Percentiles rank a stretch among this genome's conserved stretches.
phyloP scores from a whole-genome alignment of 2,888 invertebrate species.

The Caenorhabditis imperialis region DNA sequence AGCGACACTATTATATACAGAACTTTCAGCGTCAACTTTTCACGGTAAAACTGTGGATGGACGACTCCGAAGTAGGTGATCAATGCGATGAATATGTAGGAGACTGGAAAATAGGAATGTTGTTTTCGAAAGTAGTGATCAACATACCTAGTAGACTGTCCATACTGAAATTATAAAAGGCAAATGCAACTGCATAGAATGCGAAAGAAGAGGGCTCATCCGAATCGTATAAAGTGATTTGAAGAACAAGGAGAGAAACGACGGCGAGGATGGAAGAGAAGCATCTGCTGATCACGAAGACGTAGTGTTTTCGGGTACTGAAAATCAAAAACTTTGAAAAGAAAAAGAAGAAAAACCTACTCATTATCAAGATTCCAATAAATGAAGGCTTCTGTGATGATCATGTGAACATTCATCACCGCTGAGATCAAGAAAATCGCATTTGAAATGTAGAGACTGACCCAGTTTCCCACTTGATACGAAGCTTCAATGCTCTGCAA shows the following conservation, averaged over 20 bases:
- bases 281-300: constrained; percentile 27
- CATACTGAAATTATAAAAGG: constrained; percentile 33
- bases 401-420: constrained; percentile 11
- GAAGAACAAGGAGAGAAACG: constrained; percentile 4
- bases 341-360: constrained; percentile 4
- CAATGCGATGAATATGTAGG: constrained; percentile 25
- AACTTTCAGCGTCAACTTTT: constrained; percentile 1
- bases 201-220: not conserved
- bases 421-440: constrained; percentile 6
- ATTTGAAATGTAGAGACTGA: constrained; percentile 13
- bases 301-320: constrained; percentile 34
- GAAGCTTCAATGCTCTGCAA: too few species aligned
- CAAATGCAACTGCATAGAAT: constrained; percentile 24
- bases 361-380: constrained; percentile 11
- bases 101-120: constrained; percentile 5
- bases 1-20: not conserved
- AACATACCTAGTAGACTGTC: constrained; percentile 21
- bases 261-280: constrained; percentile 18
- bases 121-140: not conserved
- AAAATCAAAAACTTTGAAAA: not conserved
- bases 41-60: constrained; percentile 14
- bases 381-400: constrained; percentile 5
- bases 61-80: constrained; percentile 31
- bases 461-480: constrained; percentile 14
- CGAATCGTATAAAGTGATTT: not conserved